These are phyloP conservation scores for Eulacestoma nigropectus DNA, from an alignment of 2,113 vertebrate genomes.

Conservation along the genomic window DNA sequence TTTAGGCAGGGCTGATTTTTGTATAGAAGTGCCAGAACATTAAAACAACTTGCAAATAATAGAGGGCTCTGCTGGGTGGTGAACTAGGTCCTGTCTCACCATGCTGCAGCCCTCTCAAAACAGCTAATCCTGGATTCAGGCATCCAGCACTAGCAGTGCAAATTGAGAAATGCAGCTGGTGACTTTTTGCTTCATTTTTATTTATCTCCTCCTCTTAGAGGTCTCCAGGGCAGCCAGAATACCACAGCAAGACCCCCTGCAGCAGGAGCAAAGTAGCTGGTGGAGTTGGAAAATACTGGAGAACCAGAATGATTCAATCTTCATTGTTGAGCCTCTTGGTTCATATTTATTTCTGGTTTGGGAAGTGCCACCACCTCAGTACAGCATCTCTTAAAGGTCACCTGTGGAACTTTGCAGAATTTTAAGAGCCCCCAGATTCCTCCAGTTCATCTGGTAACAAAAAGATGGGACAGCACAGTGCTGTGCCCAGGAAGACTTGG, in stretches of 20 bases:
- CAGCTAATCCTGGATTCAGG: background rate
- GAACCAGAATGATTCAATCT: background rate
- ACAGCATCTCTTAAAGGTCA: background rate
- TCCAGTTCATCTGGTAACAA: background rate
- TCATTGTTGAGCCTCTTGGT: background rate
- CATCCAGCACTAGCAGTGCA: background rate
- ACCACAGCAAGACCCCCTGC: background rate
- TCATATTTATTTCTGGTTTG: background rate
- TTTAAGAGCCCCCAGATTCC: background rate
- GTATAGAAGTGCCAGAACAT: background rate
- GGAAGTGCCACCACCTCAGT: background rate
- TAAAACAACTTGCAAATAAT: background rate
- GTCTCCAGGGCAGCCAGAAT: background rate
- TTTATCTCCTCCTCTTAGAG: background rate
- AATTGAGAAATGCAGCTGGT: background rate
- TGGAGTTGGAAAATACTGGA: background rate
- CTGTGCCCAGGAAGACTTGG: background rate
- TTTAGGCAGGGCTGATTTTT: background rate
- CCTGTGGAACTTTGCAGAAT: background rate
- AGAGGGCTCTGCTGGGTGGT: background rate
- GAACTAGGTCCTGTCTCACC: background rate
- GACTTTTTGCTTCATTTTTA: constrained; percentile 1
- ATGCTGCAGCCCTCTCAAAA: background rate
- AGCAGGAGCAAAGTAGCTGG: background rate
- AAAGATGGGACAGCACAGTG: background rate